Evolutionary conservation across 2,888 invertebrate species (phyloP).

Genomic region (Crioceris asparagi): DNA sequence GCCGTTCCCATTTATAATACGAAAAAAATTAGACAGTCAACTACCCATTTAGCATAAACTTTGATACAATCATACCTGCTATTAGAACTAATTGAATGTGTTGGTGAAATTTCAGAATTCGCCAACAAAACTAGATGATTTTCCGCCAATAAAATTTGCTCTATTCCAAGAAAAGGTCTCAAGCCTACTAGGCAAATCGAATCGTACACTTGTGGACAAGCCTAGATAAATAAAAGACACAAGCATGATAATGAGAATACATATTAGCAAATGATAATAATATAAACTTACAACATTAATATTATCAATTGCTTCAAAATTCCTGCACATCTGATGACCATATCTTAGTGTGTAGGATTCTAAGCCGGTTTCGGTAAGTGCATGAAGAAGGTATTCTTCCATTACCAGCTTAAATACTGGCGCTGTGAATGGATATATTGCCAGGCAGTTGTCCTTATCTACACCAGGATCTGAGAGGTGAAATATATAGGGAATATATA

Average conservation of each 20-base stretch:
- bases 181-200: slow-evolving; percentile 57
- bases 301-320: slow-evolving; percentile 38
- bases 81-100: slow-evolving; percentile 36
- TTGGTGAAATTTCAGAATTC: slow-evolving; percentile 46
- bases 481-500: too few relatives aligned
- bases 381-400: slow-evolving; percentile 59
- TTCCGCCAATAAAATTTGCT: slow-evolving; percentile 41
- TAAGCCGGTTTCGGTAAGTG: slow-evolving; percentile 62
- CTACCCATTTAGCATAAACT: not conserved
- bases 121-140: slow-evolving; percentile 46
- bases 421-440: slow-evolving; percentile 61
- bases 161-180: slow-evolving; percentile 55
- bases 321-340: slow-evolving; percentile 49
- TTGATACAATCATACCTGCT: slow-evolving; percentile 25
- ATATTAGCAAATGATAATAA: not conserved
- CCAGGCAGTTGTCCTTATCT: slow-evolving; percentile 43
- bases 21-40: too few relatives aligned
- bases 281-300: slow-evolving; percentile 33
- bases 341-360: slow-evolving; percentile 64
- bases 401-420: slow-evolving; percentile 55
- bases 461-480: slow-evolving; percentile 24
- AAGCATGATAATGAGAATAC: slow-evolving; percentile 5
- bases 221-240: slow-evolving; percentile 29
- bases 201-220: slow-evolving; percentile 46
- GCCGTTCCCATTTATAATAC: too few relatives aligned